Percentiles rank a stretch among this genome's conserved stretches.
These are phyloP conservation scores for Nomada hirtipes DNA, from an alignment of 2,888 invertebrate genomes.

Conservation along the genomic window DNA sequence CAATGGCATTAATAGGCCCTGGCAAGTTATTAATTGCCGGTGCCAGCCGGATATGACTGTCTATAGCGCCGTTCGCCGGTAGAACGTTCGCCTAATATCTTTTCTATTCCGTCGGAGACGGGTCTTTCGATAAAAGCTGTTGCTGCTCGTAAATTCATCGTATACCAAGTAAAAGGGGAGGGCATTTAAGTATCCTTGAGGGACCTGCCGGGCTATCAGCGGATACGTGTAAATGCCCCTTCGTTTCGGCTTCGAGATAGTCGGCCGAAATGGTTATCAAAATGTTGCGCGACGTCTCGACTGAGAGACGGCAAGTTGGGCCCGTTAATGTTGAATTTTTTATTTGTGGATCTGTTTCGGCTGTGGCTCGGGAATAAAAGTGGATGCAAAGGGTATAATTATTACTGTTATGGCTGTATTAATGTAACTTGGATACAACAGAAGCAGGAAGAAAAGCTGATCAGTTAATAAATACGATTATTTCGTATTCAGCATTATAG, in stretches of 20 bases:
- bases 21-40: conserved; percentile 84
- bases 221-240: neutral
- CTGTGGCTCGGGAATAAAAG: neutral
- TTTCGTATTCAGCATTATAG: no score
- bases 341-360: neutral
- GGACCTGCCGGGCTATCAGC: neutral
- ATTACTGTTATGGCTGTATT: no score
- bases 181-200: conserved; percentile 1
- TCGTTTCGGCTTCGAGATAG: neutral
- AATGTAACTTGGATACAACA: no score
- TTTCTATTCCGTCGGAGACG: conserved; percentile 70
- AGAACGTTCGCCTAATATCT: conserved; percentile 77
- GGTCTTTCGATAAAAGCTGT: conserved; percentile 42
- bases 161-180: neutral
- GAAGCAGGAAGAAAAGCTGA: no score
- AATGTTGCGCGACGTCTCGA: neutral
- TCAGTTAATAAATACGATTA: no score
- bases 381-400: neutral
- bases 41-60: conserved; percentile 83
- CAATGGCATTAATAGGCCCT: conserved; percentile 84
- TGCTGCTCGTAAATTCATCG: conserved; percentile 10
- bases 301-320: no score
- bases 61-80: conserved; percentile 79
- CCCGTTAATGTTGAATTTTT: no score
- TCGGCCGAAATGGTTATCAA: neutral